phyloP scores from a whole-genome alignment of 2,888 invertebrate genomes.

The Drosophila trichaetosa region DNA sequence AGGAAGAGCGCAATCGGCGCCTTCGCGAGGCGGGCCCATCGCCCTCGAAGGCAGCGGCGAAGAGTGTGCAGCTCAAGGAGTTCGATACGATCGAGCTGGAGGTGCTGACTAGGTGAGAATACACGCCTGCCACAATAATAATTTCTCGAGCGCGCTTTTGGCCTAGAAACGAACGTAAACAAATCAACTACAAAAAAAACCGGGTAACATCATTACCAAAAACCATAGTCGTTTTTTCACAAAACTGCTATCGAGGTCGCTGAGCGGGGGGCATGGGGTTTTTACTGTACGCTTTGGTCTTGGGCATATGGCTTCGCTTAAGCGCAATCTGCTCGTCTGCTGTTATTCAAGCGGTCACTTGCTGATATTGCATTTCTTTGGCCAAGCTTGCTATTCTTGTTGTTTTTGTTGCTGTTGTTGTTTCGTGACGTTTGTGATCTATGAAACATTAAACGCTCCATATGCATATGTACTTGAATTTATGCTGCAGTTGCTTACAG shows the following conservation, averaged over 20 bases:
- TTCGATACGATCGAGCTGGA: slow-evolving; percentile 92
- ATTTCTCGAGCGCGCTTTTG: slow-evolving; percentile 38
- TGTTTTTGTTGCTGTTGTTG: slow-evolving; percentile 45
- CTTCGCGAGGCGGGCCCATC: slow-evolving; percentile 75
- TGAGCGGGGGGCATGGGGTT: slow-evolving; percentile 31
- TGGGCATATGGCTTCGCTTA: slow-evolving; percentile 10
- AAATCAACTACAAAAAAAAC: slow-evolving; percentile 64
- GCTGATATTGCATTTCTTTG: slow-evolving; percentile 67
- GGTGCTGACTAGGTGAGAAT: slow-evolving; percentile 89
- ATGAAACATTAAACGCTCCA: slow-evolving; percentile 53
- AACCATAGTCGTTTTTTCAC: slow-evolving; percentile 3
- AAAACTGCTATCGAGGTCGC: slow-evolving; percentile 78
- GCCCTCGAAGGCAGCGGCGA: slow-evolving; percentile 67
- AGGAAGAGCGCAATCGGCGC: slow-evolving; percentile 82
- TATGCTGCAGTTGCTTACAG: slow-evolving; percentile 51
- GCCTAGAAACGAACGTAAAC: slow-evolving; percentile 71
- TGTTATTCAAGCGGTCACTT: slow-evolving; percentile 56
- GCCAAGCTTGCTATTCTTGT: slow-evolving; percentile 27
- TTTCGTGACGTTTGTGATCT: slow-evolving; percentile 66
- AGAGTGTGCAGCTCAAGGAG: slow-evolving; percentile 86
- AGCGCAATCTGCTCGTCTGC: slow-evolving; percentile 7
- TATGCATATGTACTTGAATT: slow-evolving; percentile 64
- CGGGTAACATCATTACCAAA: slow-evolving; percentile 73
- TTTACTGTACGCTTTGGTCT: slow-evolving; percentile 19
- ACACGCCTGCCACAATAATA: slow-evolving; percentile 66